Conservation (phyloP, 2,797 vertebrate species). For the Florisuga fusca region DNA sequence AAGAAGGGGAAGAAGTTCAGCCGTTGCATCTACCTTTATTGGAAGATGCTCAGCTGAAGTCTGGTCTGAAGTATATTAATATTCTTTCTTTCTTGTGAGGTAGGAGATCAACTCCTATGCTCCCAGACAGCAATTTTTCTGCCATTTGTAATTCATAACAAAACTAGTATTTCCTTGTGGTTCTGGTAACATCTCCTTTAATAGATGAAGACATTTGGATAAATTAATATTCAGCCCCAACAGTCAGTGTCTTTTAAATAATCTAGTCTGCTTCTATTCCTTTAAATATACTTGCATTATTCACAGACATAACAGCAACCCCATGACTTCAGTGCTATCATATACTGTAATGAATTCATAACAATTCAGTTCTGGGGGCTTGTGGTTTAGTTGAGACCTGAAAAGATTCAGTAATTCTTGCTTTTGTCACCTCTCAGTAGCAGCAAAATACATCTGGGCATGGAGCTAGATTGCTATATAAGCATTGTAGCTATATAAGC, state of each 20-base stretch:
- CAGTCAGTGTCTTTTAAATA: conserved; percentile 56
- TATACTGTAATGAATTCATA: conserved; percentile 57
- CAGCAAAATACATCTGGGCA: conserved; percentile 61
- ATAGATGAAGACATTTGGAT: conserved; percentile 56
- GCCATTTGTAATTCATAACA: conserved; percentile 23
- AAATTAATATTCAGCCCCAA: conserved; percentile 39
- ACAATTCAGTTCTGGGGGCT: conserved; percentile 29
- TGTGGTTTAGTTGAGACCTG: conserved; percentile 37
- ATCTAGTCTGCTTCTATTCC: conserved; percentile 42
- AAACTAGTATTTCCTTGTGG: conserved; percentile 32
- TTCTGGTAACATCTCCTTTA: conserved; percentile 42
- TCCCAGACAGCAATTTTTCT: conserved; percentile 3
- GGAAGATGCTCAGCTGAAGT: background rate
- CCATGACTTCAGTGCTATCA: conserved; percentile 55
- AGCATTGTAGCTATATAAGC: conserved; percentile 49
- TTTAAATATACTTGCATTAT: conserved; percentile 68
- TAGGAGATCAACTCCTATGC: background rate
- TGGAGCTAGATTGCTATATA: no score
- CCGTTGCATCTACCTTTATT: background rate
- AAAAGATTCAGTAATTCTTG: conserved; percentile 46
- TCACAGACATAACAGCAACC: conserved; percentile 58
- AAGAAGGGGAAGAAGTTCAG: background rate
- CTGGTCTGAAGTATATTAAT: background rate
- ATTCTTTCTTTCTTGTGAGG: background rate
- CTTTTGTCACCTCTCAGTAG: conserved; percentile 64